Evolutionary conservation across 1,140 invertebrate species (phyloP).

Genomic region (Apocrypta bakeri): DNA sequence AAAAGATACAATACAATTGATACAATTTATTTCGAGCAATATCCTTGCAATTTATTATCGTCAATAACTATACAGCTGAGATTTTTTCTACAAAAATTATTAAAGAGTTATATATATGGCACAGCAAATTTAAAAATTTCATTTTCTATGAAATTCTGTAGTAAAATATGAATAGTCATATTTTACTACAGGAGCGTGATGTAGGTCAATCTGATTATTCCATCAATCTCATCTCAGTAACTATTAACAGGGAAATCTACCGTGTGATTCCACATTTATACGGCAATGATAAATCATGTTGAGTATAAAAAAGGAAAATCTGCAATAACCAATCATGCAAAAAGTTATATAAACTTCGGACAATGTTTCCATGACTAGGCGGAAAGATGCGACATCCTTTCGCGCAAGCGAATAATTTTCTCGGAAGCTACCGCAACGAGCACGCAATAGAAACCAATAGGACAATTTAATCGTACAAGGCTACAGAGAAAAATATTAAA

Average conservation of each 20-base stretch:
- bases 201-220: background rate
- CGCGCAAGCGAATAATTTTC: background rate
- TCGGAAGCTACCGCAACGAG: background rate
- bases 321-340: background rate
- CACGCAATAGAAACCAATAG: background rate
- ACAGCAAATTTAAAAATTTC: no score
- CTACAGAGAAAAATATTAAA: no score
- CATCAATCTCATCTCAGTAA: background rate
- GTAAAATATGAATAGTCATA: no score
- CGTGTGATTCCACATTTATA: background rate
- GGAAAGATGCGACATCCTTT: slow-evolving; percentile 1
- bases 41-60: background rate
- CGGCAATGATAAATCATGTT: background rate
- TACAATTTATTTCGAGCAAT: background rate
- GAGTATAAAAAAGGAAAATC: background rate
- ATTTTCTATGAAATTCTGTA: no score
- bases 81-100: no score
- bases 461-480: background rate
- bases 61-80: no score
- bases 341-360: background rate
- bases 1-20: background rate
- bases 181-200: no score
- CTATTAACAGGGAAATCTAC: background rate
- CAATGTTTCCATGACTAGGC: background rate
- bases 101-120: no score